These are phyloP conservation scores for Ibidorhyncha struthersii DNA, from an alignment of 2,113 vertebrate genomes.

Conservation along the genomic window DNA sequence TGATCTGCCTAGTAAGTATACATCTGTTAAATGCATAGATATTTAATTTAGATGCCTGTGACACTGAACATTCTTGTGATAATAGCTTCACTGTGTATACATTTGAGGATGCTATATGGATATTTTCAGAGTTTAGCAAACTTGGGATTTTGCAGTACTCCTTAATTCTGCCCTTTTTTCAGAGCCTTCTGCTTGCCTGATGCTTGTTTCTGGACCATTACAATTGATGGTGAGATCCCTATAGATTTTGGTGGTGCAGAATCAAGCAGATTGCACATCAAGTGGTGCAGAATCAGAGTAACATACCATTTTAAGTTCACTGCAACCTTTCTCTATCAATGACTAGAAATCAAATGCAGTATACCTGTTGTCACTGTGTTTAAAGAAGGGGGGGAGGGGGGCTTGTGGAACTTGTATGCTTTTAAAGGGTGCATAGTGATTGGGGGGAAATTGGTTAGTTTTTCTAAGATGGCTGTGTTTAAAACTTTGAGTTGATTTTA, in stretches of 20 bases:
- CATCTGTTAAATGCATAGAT: not conserved
- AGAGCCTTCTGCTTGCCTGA: not conserved
- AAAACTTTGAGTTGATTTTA: not conserved
- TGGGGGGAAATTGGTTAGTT: not conserved
- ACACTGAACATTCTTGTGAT: not conserved
- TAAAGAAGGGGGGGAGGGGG: not conserved
- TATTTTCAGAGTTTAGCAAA: not conserved
- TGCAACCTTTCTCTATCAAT: not conserved
- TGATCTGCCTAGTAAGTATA: not conserved
- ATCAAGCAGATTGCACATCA: not conserved
- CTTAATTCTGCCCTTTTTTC: not conserved
- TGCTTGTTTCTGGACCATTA: not conserved
- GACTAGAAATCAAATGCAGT: not conserved
- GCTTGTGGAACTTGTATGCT: fast-evolving
- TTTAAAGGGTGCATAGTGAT: not conserved
- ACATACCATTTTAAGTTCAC: not conserved
- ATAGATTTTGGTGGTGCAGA: not conserved
- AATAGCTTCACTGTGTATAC: not conserved
- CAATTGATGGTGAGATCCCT: not conserved
- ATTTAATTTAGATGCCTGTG: not conserved
- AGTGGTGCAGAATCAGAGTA: not conserved
- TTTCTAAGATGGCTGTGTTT: not conserved
- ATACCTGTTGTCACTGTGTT: not conserved
- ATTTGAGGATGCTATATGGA: not conserved
- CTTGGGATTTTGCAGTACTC: not conserved